These are phyloP conservation scores for Marronus borbonicus DNA, from an alignment of 2,888 invertebrate species.

Conservation along the genomic window DNA sequence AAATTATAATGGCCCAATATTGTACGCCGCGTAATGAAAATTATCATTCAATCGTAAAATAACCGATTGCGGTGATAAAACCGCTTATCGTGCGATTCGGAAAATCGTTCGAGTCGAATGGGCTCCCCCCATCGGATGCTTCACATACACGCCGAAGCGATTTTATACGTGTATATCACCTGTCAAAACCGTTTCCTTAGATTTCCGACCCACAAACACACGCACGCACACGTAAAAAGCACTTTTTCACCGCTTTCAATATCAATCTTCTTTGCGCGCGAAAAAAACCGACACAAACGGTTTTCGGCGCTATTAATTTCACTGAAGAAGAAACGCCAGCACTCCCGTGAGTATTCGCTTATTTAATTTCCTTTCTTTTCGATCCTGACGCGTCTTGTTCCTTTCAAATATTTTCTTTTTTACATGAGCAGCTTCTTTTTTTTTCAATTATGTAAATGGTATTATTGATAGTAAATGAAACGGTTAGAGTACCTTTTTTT, in stretches of 20 bases:
- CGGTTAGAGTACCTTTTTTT: too few species aligned
- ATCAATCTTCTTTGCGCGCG: constrained; percentile 16
- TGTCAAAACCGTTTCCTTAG: constrained; percentile 9
- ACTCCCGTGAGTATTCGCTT: background rate
- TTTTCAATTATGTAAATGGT: too few species aligned
- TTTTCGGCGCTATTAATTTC: constrained; percentile 26
- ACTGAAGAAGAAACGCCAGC: constrained; percentile 9
- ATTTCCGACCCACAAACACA: background rate
- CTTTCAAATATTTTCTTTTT: background rate
- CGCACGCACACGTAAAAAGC: background rate
- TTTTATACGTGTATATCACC: constrained; percentile 4
- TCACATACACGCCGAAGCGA: background rate
- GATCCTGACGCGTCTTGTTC: background rate
- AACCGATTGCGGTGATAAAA: too few species aligned
- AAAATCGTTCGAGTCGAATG: too few species aligned
- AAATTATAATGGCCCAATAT: too few species aligned
- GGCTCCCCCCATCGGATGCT: background rate
- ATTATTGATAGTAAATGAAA: too few species aligned
- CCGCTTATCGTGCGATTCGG: too few species aligned
- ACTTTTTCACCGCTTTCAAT: constrained; percentile 21
- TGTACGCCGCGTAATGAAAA: too few species aligned
- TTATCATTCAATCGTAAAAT: too few species aligned
- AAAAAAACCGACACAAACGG: constrained; percentile 16
- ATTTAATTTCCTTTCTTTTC: constrained; percentile 1
- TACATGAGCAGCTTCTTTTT: too few species aligned